Evolutionary conservation across 2,888 invertebrate genomes (phyloP), one percentile per base, ranked within the genome.

Genomic region (Caenorhabditis parvicauda): DNA sequence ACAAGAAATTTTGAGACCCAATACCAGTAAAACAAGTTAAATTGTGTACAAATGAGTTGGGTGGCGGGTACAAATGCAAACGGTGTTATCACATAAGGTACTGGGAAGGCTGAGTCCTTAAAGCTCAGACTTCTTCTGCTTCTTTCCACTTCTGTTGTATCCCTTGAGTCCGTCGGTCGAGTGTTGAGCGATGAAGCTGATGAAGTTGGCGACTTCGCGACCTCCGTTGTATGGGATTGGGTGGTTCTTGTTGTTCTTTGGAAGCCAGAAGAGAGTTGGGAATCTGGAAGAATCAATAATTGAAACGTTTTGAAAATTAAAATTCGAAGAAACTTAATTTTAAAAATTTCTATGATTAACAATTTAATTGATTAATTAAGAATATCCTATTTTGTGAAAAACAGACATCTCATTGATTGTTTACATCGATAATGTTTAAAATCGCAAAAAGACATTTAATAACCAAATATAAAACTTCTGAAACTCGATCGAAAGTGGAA

Each of bases 261-360:
- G 90, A 64, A 89, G 87, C 92, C 93, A 99, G 87, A 87, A 98
- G 61, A 99, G 86, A 4, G 96, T 98, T 54, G 98, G 98, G 88
- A 96, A 99, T 9, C 85, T 85, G 80, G 53, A 83, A 80, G 44
- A 51, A 51, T 59, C 53, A 60, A n/a, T 22, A 9, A 42, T 54
- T n/a, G 29, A 5, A 24, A 7, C 9, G 19, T 38, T 27, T 37
- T 22, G 19, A 35, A 54, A 49, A 28, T 49, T 46, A 42, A 39
- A 52, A 37, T 28, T 59, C 37, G 19, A 24, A 45, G 19, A 35
- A 22, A 24, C n/a, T 21, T 1, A 25, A 59, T 22, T 9, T 5
- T 24, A 4, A 17, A 14, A 25, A n/a, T 35, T 35, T 35, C n/a
- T 35, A 1, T 1, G n/a, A n/a, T n/a, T n/a, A n/a, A n/a, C n/a